A percentile compares a stretch with the other conserved stretches of the same genome.
phyloP scores from a whole-genome alignment of 2,113 vertebrate genomes.

The Myotis yumanensis region DNA sequence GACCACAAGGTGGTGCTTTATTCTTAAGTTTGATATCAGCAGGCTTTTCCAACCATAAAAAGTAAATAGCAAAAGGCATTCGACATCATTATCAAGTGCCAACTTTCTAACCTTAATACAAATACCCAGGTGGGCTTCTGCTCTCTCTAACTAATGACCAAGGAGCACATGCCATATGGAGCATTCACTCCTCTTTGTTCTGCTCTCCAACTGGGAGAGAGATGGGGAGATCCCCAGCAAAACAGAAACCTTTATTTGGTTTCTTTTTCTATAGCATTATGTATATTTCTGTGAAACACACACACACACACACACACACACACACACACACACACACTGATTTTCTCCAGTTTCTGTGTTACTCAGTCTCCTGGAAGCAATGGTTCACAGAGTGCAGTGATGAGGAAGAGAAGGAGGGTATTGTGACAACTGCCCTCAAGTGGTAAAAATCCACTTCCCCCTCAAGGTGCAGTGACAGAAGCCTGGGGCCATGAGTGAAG shows the following conservation, averaged over 20 bases:
- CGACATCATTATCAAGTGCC: background rate
- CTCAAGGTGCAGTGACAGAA: accelerated
- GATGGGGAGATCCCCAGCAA: background rate
- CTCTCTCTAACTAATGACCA: background rate
- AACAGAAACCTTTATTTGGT: background rate
- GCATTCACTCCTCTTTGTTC: background rate
- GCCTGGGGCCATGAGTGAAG: no score
- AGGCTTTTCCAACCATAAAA: background rate
- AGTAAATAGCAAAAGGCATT: background rate
- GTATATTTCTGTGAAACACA: background rate
- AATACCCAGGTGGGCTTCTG: background rate
- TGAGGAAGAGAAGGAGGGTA: background rate
- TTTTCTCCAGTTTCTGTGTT: background rate
- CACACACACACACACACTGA: background rate
- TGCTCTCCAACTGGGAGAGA: background rate
- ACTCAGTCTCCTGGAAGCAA: background rate
- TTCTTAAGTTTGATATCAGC: constrained; percentile 61
- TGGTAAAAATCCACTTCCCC: background rate
- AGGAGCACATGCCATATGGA: background rate
- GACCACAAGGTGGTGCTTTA: constrained; percentile 84
- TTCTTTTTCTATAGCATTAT: background rate
- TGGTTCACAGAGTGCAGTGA: background rate
- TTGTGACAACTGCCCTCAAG: background rate
- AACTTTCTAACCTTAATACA: background rate
- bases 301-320: background rate